These are phyloP conservation scores for Sebastiscus tertius DNA, from an alignment of 2,797 vertebrate genomes.

Conservation along the genomic window DNA sequence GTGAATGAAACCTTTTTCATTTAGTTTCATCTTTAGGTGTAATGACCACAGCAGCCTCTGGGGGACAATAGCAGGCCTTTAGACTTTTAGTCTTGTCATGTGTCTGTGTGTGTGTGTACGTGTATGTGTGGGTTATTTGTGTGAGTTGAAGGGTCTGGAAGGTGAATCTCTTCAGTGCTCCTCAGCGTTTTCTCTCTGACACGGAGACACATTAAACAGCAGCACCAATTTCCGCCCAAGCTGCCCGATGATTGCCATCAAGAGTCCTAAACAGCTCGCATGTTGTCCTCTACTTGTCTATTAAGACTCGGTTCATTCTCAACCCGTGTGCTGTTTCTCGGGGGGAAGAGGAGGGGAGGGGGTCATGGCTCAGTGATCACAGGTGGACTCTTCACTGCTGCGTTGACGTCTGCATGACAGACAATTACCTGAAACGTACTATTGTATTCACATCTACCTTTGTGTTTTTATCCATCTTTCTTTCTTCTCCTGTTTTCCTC, in stretches of 20 bases:
- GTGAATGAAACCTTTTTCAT: neutral
- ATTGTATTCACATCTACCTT: neutral
- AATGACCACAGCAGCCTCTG: neutral
- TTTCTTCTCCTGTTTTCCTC: neutral
- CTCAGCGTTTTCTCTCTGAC: constrained; percentile 9
- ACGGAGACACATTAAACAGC: constrained; percentile 5
- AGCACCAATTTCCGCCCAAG: constrained; percentile 10
- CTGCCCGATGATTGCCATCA: constrained; percentile 31
- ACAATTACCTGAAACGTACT: neutral
- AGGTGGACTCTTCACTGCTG: neutral
- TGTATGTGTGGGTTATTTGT: neutral
- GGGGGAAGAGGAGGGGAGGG: neutral
- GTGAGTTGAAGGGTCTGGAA: neutral
- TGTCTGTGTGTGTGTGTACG: neutral
- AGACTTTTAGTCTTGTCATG: neutral
- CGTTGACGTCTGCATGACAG: neutral
- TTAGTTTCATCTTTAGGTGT: neutral
- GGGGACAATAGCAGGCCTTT: neutral
- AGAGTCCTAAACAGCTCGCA: constrained; percentile 8
- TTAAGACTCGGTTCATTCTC: neutral
- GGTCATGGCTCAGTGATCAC: neutral
- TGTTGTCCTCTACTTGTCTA: neutral
- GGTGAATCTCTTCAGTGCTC: constrained; percentile 14
- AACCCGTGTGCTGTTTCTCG: neutral
- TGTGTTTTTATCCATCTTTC: too few relatives aligned